Evolutionary conservation across 2,888 invertebrate genomes (phyloP).

Genomic region (Plebejus anna): DNA sequence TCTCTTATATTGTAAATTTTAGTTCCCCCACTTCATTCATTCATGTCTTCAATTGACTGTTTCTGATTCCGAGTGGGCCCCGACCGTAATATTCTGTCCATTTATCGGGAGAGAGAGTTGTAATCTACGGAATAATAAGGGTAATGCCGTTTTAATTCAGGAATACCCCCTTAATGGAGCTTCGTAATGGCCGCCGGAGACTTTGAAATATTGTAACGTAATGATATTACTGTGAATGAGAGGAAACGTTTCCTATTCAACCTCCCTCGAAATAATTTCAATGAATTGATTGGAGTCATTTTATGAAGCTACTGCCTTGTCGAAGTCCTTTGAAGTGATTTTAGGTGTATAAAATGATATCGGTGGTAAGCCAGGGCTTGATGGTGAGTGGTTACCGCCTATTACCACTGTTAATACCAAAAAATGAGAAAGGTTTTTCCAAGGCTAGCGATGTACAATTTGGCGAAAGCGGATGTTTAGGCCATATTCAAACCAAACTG

Average conservation of each 20-base stretch:
- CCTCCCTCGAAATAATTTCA: not conserved
- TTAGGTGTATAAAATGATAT: too few relatives aligned
- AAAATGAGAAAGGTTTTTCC: too few relatives aligned
- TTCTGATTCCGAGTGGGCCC: slow-evolving; percentile 54
- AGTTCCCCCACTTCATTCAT: too few relatives aligned
- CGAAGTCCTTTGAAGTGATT: too few relatives aligned
- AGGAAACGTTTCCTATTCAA: slow-evolving; percentile 12
- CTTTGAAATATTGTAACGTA: slow-evolving; percentile 24
- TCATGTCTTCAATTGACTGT: slow-evolving; percentile 45
- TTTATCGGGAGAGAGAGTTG: slow-evolving; percentile 40
- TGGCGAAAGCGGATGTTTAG: too few relatives aligned
- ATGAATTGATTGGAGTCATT: slow-evolving; percentile 1
- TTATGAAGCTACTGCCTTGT: not conserved
- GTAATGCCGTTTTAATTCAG: slow-evolving; percentile 47
- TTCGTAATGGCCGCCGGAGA: slow-evolving; percentile 44
- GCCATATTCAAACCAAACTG: too few relatives aligned
- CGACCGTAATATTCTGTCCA: slow-evolving; percentile 44
- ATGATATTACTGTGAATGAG: slow-evolving; percentile 19
- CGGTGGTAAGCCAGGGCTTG: too few relatives aligned
- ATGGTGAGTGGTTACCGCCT: too few relatives aligned
- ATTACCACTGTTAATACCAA: too few relatives aligned
- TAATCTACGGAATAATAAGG: slow-evolving; percentile 51
- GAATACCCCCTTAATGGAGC: slow-evolving; percentile 61
- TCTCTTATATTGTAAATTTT: too few relatives aligned
- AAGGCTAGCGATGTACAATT: too few relatives aligned